Percentiles rank a stretch among this genome's conserved stretches.
These are phyloP conservation scores for Actenoides lindsayi DNA, from an alignment of 2,113 vertebrate species.

Conservation along the genomic window DNA sequence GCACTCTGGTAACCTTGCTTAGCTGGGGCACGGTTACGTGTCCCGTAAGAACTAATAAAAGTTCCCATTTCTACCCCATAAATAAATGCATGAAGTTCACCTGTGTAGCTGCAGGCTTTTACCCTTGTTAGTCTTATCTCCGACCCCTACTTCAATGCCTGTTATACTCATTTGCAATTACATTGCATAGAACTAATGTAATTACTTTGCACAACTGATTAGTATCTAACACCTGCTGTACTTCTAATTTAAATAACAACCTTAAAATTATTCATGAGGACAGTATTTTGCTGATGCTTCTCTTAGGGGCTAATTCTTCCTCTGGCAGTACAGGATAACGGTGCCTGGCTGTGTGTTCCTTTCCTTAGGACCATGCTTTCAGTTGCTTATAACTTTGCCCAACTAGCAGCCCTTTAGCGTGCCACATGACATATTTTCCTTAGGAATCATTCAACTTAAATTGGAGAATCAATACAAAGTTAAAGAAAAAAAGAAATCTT, in stretches of 20 bases:
- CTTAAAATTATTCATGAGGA: slow-evolving; percentile 25
- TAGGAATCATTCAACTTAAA: neutral
- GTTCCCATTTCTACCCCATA: neutral
- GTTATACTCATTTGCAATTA: slow-evolving; percentile 23
- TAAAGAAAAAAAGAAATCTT: neutral
- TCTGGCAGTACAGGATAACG: neutral
- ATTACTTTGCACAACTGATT: slow-evolving; percentile 21
- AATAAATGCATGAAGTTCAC: neutral
- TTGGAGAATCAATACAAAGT: neutral
- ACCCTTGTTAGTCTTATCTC: neutral
- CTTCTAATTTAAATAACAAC: slow-evolving; percentile 21
- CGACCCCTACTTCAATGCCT: neutral
- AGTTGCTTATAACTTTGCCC: neutral
- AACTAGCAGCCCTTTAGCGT: neutral
- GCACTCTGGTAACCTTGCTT: neutral
- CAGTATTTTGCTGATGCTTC: neutral
- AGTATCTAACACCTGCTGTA: slow-evolving; percentile 10
- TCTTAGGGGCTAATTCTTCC: neutral
- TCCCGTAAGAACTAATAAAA: neutral
- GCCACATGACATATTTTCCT: neutral
- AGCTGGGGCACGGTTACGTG: neutral
- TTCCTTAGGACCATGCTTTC: neutral
- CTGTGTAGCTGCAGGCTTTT: neutral
- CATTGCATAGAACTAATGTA: neutral
- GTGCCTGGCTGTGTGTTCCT: neutral